Evolutionary conservation across 2,888 invertebrate genomes (phyloP).

Genomic region (Caenorhabditis sp.): DNA sequence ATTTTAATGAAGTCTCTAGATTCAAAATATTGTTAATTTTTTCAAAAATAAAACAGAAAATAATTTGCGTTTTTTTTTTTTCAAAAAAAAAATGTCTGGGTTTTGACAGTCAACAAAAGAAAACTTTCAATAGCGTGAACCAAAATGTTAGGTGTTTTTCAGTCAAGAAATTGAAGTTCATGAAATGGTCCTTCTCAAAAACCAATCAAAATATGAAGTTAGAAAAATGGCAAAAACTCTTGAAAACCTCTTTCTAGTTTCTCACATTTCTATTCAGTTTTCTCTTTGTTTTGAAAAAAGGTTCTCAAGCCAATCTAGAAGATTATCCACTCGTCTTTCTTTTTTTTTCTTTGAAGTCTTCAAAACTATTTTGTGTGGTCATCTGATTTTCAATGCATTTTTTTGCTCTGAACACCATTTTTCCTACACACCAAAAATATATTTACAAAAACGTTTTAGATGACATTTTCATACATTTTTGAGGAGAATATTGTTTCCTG

Average conservation of each 20-base stretch:
- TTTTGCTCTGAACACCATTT: background rate
- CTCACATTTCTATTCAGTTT: background rate
- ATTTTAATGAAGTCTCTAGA: no score
- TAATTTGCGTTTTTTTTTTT: no score
- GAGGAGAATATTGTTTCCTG: conserved; percentile 1
- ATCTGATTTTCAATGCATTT: conserved; percentile 2
- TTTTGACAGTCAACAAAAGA: no score
- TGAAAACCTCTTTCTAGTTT: background rate
- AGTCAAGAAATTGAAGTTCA: no score
- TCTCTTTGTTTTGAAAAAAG: conserved; percentile 5
- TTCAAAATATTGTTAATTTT: no score
- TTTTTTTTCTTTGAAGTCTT: no score
- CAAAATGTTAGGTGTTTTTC: no score
- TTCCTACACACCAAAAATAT: background rate
- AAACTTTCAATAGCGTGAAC: no score
- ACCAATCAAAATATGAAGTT: background rate
- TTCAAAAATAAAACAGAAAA: no score
- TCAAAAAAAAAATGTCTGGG: no score
- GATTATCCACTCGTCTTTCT: conserved; percentile 15
- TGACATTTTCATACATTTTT: conserved; percentile 6
- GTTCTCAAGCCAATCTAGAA: conserved; percentile 45
- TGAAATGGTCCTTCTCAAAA: background rate
- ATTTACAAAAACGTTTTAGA: background rate
- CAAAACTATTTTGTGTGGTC: no score
- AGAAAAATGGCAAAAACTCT: background rate